phyloP scores from a whole-genome alignment of 2,888 invertebrate genomes.

The Parasteatoda lunata region DNA sequence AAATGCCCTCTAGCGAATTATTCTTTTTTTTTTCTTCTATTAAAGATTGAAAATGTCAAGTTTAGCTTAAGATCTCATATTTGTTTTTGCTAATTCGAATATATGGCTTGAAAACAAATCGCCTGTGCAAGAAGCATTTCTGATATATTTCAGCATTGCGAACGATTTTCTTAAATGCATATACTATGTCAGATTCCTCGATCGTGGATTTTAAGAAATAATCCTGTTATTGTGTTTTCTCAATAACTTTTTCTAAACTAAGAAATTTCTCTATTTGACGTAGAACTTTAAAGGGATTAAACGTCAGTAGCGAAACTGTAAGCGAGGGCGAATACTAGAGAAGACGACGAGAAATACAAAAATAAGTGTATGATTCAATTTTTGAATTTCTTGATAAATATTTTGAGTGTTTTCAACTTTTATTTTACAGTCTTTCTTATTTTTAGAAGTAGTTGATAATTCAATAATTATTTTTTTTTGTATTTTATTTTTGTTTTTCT shows the following conservation, averaged over 20 bases:
- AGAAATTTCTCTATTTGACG: conserved; percentile 6
- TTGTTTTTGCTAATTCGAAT: not conserved
- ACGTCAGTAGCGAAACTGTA: not conserved
- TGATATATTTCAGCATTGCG: not conserved
- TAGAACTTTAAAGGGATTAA: conserved; percentile 40
- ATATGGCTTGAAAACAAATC: not conserved
- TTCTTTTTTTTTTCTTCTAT: too few relatives aligned
- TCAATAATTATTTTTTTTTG: too few relatives aligned
- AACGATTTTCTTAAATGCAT: conserved; percentile 22
- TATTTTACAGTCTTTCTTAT: not conserved
- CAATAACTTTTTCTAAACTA: conserved; percentile 42
- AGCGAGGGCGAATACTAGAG: not conserved
- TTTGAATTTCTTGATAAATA: not conserved
- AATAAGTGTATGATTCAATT: not conserved
- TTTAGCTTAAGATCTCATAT: not conserved
- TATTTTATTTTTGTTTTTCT: too few relatives aligned
- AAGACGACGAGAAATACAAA: not conserved
- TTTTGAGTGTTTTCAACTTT: not conserved
- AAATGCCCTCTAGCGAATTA: too few relatives aligned
- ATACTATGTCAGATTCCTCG: conserved; percentile 10
- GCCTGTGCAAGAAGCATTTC: not conserved
- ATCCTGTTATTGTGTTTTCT: conserved; percentile 49
- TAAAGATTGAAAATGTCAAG: not conserved
- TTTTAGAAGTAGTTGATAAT: too few relatives aligned
- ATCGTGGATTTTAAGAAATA: conserved; percentile 12